Percentiles rank a stretch among this genome's conserved stretches.
Evolutionary conservation across 2,888 invertebrate species (phyloP).

Genomic region (Oscheius sp.): DNA sequence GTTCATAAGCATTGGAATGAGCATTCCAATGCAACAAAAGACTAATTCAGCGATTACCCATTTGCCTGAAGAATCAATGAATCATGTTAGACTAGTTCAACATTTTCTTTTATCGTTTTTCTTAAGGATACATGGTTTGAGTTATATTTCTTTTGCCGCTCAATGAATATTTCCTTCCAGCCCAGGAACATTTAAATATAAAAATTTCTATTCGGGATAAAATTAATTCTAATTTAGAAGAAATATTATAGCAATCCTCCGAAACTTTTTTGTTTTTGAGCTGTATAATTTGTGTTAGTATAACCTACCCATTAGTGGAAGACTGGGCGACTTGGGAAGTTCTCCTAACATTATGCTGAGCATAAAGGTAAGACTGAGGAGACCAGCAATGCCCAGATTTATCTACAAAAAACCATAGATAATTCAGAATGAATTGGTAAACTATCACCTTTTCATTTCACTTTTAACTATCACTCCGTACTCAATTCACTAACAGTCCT

Average conservation of each 20-base stretch:
- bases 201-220: too few relatives aligned
- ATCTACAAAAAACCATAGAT: neutral
- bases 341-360: conserved; percentile 3
- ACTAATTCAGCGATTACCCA: conserved; percentile 10
- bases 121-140: too few relatives aligned
- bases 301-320: conserved; percentile 9
- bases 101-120: neutral
- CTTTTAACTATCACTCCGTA: neutral
- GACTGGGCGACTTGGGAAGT: neutral
- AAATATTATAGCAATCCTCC: too few relatives aligned
- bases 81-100: too few relatives aligned
- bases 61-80: conserved; percentile 5
- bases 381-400: conserved; percentile 15
- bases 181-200: too few relatives aligned
- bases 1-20: conserved; percentile 1
- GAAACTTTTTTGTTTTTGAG: too few relatives aligned
- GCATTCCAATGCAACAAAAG: conserved; percentile 2
- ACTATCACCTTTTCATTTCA: neutral
- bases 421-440: neutral
- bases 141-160: too few relatives aligned
- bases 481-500: neutral
- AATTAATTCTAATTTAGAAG: too few relatives aligned
- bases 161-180: too few relatives aligned
- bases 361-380: conserved; percentile 14
- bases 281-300: too few relatives aligned